phyloP scores from a whole-genome alignment of 2,113 vertebrate genomes.

The Isurus oxyrinchus region DNA sequence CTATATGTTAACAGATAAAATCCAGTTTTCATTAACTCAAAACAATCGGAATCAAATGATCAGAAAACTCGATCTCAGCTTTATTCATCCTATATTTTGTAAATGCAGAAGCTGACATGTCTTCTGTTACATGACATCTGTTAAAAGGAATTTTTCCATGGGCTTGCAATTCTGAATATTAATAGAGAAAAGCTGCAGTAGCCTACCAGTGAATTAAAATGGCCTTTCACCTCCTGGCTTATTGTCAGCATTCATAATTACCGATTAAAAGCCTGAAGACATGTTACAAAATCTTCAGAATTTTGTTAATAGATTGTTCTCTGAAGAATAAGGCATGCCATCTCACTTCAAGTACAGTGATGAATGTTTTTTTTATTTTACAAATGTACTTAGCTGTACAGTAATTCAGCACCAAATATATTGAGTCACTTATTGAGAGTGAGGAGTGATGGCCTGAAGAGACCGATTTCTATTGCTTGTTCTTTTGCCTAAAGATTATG shows the following conservation, averaged over 20 bases:
- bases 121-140: not conserved
- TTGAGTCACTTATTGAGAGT: not conserved
- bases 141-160: not conserved
- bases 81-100: not conserved
- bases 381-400: not conserved
- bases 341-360: not conserved
- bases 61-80: not conserved
- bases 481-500: not conserved
- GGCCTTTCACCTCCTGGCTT: not conserved
- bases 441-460: not conserved
- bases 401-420: not conserved
- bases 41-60: not conserved
- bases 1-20: not conserved
- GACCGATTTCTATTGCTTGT: not conserved
- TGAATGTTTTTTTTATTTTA: not conserved
- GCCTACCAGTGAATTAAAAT: not conserved
- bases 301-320: conserved; percentile 10
- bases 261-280: not conserved
- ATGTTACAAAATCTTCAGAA: conserved; percentile 1
- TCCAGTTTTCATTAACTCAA: not conserved
- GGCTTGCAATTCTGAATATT: not conserved
- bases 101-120: not conserved
- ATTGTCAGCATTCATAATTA: not conserved
- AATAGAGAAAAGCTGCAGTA: not conserved
- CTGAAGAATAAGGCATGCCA: not conserved